A percentile compares a stretch with the other conserved stretches of the same genome.
Evolutionary conservation across 2,797 vertebrate species (phyloP).

Genomic region (Gila robusta): DNA sequence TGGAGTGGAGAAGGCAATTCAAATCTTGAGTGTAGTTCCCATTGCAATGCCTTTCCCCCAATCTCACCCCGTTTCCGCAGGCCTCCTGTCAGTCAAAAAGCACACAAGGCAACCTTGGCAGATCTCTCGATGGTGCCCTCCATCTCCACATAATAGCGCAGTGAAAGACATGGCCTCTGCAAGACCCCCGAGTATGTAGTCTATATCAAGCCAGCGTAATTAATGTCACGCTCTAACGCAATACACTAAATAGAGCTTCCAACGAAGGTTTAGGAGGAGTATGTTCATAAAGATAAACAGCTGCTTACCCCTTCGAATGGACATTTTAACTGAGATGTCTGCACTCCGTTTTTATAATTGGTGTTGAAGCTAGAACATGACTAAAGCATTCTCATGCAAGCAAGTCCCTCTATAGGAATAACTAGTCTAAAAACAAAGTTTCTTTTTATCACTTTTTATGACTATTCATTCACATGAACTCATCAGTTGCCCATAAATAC

Average conservation of each 20-base stretch:
- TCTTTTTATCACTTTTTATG: not conserved
- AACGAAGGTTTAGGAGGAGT: not conserved
- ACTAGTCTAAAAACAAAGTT: not conserved
- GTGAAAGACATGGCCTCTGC: conserved; percentile 78
- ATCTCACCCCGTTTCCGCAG: conserved; percentile 83
- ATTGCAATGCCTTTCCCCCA: conserved; percentile 84
- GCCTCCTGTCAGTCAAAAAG: conserved; percentile 87
- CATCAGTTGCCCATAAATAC: not conserved
- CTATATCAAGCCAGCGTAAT: conserved; percentile 58
- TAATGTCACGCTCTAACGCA: conserved; percentile 77
- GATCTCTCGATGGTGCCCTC: conserved; percentile 63
- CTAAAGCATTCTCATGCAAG: not conserved
- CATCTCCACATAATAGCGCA: conserved; percentile 60
- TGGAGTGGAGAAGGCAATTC: conserved; percentile 99
- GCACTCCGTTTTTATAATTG: not conserved
- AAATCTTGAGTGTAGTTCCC: conserved; percentile 95
- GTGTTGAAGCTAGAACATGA: not conserved
- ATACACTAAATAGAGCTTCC: not conserved
- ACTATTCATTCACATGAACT: not conserved
- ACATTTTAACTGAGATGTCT: not conserved
- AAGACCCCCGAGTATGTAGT: conserved; percentile 82
- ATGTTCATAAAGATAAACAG: not conserved
- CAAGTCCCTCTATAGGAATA: not conserved
- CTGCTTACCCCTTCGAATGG: not conserved
- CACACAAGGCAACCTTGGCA: conserved; percentile 73